Conservation (phyloP, 2,797 vertebrate genomes). For the Cirrhinus mrigala region DNA sequence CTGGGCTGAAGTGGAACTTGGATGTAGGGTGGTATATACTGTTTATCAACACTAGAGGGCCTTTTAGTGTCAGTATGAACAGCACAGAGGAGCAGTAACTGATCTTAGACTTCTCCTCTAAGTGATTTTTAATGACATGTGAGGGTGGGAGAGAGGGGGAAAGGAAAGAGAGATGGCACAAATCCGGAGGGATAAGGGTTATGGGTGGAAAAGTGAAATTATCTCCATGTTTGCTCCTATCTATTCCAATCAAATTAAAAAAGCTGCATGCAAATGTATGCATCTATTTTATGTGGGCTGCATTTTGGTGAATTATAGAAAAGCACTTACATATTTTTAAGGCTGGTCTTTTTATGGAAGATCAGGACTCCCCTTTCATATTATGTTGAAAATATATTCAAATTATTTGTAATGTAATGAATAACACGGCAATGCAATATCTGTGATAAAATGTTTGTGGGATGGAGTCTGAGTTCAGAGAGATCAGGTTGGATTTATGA, state of each 20-base stretch:
- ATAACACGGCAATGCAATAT: background rate
- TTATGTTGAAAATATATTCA: background rate
- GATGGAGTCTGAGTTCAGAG: background rate
- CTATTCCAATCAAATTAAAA: background rate
- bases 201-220: constrained; percentile 25
- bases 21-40: background rate
- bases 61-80: constrained; percentile 27
- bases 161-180: background rate
- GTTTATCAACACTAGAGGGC: constrained; percentile 30
- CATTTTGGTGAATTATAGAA: background rate
- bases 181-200: constrained; percentile 7
- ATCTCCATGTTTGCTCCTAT: background rate
- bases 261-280: background rate
- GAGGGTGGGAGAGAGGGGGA: constrained; percentile 1
- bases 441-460: background rate
- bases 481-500: background rate
- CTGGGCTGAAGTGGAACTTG: background rate
- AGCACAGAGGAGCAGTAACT: background rate
- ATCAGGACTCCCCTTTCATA: background rate
- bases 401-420: background rate
- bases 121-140: constrained; percentile 45
- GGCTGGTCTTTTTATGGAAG: background rate
- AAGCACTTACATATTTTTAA: background rate
- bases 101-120: constrained; percentile 25
- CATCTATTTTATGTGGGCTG: background rate